Evolutionary conservation across 2,797 vertebrate genomes (phyloP).

Genomic region (Tadarida brasiliensis): DNA sequence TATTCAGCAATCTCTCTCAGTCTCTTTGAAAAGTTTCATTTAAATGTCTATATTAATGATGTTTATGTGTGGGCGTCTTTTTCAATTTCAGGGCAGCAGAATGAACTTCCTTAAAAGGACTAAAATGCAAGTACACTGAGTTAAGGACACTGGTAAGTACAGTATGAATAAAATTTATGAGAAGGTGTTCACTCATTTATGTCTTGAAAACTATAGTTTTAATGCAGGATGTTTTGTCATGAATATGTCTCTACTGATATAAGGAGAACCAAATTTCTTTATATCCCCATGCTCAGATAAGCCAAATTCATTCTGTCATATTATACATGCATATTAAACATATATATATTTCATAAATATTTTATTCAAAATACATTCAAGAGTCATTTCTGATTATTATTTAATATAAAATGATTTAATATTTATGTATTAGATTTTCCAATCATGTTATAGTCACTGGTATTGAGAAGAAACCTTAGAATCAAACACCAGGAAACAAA

Average conservation of each 20-base stretch:
- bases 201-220: slow-evolving; percentile 20
- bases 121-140: slow-evolving; percentile 52
- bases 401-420: background rate
- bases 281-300: background rate
- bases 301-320: background rate
- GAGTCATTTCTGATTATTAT: background rate
- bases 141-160: slow-evolving; percentile 56
- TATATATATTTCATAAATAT: background rate
- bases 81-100: slow-evolving; percentile 40
- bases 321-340: background rate
- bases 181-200: slow-evolving; percentile 32
- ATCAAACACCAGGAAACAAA: background rate
- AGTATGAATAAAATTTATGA: slow-evolving; percentile 53
- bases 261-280: background rate
- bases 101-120: slow-evolving; percentile 46
- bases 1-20: slow-evolving; percentile 21
- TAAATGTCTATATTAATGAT: slow-evolving; percentile 62
- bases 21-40: slow-evolving; percentile 70
- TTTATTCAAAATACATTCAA: background rate
- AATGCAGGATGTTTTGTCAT: background rate
- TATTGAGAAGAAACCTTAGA: background rate
- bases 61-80: slow-evolving; percentile 55
- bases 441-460: background rate
- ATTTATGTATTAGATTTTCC: background rate
- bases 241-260: background rate